These are phyloP conservation scores for Anastatus disparis DNA, from an alignment of 1,140 invertebrate genomes.

Conservation along the genomic window DNA sequence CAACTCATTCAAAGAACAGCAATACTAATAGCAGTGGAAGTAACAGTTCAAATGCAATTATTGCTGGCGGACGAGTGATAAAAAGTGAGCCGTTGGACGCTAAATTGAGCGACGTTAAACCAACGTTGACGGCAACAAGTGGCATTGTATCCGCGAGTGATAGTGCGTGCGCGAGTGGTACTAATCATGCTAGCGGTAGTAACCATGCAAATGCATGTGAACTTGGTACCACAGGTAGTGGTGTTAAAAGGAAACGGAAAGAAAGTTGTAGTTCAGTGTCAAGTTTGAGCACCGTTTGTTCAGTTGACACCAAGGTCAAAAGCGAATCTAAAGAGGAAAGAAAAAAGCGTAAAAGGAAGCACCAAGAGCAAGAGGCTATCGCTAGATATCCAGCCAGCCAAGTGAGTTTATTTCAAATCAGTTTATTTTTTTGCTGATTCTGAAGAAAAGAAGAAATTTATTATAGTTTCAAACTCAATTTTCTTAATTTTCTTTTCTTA, in stretches of 20 bases:
- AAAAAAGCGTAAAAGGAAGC: conserved; percentile 56
- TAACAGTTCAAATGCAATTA: too few species aligned
- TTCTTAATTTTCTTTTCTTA: too few species aligned
- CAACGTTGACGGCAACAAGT: conserved; percentile 26
- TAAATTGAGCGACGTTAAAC: conserved; percentile 39
- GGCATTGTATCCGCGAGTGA: conserved; percentile 8
- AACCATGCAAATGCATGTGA: conserved; percentile 23
- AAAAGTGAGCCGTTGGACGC: conserved; percentile 42
- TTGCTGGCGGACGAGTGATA: conserved; percentile 21
- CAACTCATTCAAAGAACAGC: not conserved
- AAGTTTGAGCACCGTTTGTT: conserved; percentile 58
- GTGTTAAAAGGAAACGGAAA: conserved; percentile 65
- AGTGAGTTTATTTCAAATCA: conserved; percentile 45
- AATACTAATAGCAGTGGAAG: not conserved
- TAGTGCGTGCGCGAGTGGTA: not conserved
- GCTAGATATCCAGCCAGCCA: conserved; percentile 57
- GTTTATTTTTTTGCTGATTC: too few species aligned
- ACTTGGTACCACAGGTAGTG: conserved; percentile 32
- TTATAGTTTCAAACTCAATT: too few species aligned
- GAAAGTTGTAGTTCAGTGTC: conserved; percentile 67
- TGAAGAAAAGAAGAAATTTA: too few species aligned
- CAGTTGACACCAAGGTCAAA: conserved; percentile 58
- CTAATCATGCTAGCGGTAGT: conserved; percentile 30
- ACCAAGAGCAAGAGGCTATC: conserved; percentile 48
- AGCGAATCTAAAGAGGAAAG: conserved; percentile 57